Percentiles rank a stretch among this genome's conserved stretches.
phyloP scores from a whole-genome alignment of 2,113 vertebrate species.

The Delphinus delphis region DNA sequence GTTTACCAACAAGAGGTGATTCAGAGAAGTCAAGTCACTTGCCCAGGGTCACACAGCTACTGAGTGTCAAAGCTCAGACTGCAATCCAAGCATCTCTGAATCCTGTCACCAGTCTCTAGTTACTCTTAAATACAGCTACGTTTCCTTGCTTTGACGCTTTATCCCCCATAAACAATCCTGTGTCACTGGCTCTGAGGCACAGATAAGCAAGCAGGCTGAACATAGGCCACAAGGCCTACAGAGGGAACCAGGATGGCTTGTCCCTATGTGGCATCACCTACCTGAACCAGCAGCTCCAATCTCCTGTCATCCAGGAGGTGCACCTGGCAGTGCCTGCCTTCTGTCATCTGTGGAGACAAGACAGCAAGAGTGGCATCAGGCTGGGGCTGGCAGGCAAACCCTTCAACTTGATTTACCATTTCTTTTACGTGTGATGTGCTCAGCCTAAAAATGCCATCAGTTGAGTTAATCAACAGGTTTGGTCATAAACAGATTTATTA shows the following conservation, averaged over 20 bases:
- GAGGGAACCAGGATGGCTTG: background rate
- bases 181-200: background rate
- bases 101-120: background rate
- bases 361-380: constrained; percentile 24
- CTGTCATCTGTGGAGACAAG: constrained; percentile 92
- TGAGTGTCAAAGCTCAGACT: background rate
- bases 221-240: background rate
- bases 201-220: background rate
- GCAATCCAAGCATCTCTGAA: background rate
- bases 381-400: background rate
- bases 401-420: fast-evolving
- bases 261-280: constrained; percentile 47
- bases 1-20: background rate
- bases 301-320: constrained; percentile 95
- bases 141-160: background rate
- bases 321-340: constrained; percentile 95
- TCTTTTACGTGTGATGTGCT: background rate
- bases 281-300: constrained; percentile 98
- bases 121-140: background rate
- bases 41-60: background rate
- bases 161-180: no score
- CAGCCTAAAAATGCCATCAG: background rate
- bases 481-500: background rate
- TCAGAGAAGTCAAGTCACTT: background rate
- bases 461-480: background rate